Conservation (phyloP, 2,113 vertebrate species). For the Lethenteron camtschaticum region DNA sequence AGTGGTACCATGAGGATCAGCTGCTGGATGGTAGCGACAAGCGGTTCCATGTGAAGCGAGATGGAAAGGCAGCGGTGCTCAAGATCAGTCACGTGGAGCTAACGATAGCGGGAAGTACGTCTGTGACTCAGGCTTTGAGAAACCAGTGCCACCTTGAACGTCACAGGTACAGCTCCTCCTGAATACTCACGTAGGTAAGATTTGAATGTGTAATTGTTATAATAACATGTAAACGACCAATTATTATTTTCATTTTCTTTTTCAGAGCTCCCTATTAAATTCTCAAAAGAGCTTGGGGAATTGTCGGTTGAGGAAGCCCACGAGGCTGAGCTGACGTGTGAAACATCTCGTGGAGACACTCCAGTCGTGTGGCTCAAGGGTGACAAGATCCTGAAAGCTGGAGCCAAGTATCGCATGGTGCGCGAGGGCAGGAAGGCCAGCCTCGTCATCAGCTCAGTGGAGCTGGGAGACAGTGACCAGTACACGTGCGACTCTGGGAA, state of each 20-base stretch:
- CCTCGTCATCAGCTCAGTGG: too few relatives aligned
- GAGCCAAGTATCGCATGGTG: too few relatives aligned
- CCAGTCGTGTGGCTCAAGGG: too few relatives aligned
- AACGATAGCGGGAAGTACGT: conserved; percentile 14
- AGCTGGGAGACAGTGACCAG: too few relatives aligned
- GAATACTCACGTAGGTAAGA: background rate
- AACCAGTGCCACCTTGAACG: conserved; percentile 14
- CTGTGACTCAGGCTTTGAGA: background rate
- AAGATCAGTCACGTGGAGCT: conserved; percentile 21
- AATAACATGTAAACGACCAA: background rate
- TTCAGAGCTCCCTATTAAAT: background rate
- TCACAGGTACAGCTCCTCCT: conserved; percentile 19
- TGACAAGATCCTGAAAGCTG: too few relatives aligned
- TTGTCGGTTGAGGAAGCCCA: background rate
- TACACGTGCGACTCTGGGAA: too few relatives aligned
- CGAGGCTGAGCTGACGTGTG: background rate
- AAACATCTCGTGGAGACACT: too few relatives aligned
- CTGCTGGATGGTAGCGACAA: conserved; percentile 18
- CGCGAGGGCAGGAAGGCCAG: too few relatives aligned
- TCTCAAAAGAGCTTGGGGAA: background rate
- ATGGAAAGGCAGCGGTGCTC: conserved; percentile 27
- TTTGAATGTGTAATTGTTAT: background rate
- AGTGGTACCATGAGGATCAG: conserved; percentile 28
- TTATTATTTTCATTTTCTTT: background rate
- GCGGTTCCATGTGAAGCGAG: conserved; percentile 21